These are phyloP conservation scores for Tipula lateralis DNA, from an alignment of 2,888 invertebrate genomes.

Conservation along the genomic window DNA sequence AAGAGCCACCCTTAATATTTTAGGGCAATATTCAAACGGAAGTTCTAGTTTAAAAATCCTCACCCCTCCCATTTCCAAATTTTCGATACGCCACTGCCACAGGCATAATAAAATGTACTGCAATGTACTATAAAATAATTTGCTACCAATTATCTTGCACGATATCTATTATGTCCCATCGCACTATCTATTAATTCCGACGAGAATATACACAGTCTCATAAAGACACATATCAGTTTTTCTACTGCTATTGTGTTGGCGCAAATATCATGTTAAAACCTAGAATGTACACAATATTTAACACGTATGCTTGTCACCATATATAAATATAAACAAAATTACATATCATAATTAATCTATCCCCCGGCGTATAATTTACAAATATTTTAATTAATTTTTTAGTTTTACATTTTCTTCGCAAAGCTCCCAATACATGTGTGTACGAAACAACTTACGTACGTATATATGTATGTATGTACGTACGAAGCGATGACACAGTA, in stretches of 20 bases:
- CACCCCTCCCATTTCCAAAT: no score
- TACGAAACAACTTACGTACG: no score
- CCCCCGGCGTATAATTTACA: neutral
- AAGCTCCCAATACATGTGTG: neutral
- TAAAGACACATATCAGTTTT: neutral
- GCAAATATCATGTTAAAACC: neutral
- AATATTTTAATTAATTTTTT: constrained; percentile 8
- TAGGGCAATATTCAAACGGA: no score
- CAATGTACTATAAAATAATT: neutral
- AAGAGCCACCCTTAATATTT: no score
- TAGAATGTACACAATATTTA: neutral
- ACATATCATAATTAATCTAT: constrained; percentile 11
- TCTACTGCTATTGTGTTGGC: no score
- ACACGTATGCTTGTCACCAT: neutral
- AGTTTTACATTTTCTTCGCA: neutral
- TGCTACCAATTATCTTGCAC: neutral
- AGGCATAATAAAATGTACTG: no score
- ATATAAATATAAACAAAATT: neutral
- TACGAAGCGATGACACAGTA: neutral
- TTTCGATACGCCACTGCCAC: no score
- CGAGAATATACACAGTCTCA: neutral
- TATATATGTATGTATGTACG: neutral
- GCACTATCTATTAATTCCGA: neutral
- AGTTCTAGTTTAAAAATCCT: no score
- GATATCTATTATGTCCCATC: neutral